phyloP scores from a whole-genome alignment of 1,140 invertebrate genomes.

The Acromyrmex echinatior region DNA sequence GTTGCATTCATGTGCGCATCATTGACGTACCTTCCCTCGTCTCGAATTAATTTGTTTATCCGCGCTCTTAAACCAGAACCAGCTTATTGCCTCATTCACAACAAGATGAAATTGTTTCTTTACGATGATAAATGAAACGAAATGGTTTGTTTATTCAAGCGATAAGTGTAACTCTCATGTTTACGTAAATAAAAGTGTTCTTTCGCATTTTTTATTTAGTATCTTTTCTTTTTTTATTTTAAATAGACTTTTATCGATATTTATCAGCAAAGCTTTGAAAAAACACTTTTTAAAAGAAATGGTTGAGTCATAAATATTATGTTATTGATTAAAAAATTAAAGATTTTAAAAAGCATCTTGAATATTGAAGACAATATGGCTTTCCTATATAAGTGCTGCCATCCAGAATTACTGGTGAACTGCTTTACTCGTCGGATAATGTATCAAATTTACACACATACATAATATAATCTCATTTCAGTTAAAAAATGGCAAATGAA shows the following conservation, averaged over 20 bases:
- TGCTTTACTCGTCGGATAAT: slow-evolving; percentile 21
- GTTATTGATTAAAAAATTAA: neutral
- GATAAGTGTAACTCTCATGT: neutral
- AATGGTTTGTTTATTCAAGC: slow-evolving; percentile 24
- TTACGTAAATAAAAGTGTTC: neutral
- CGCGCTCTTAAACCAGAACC: neutral
- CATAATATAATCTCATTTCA: neutral
- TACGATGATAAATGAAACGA: slow-evolving; percentile 19
- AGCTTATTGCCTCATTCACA: neutral
- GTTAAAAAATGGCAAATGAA: neutral
- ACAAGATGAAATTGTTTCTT: slow-evolving; percentile 12
- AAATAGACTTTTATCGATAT: neutral
- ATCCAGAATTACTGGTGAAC: slow-evolving; percentile 14
- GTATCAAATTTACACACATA: neutral
- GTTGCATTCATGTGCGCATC: slow-evolving; percentile 33
- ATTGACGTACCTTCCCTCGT: neutral
- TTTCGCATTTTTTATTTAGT: neutral
- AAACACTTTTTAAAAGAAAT: neutral
- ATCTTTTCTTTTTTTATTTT: neutral
- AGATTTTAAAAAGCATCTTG: neutral
- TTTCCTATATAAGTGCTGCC: slow-evolving; percentile 25
- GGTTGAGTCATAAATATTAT: neutral
- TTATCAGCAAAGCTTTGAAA: neutral
- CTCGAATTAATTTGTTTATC: slow-evolving; percentile 14
- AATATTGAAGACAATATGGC: neutral